Conservation (phyloP, 1,140 invertebrate species). For the Micrasema longulum region DNA sequence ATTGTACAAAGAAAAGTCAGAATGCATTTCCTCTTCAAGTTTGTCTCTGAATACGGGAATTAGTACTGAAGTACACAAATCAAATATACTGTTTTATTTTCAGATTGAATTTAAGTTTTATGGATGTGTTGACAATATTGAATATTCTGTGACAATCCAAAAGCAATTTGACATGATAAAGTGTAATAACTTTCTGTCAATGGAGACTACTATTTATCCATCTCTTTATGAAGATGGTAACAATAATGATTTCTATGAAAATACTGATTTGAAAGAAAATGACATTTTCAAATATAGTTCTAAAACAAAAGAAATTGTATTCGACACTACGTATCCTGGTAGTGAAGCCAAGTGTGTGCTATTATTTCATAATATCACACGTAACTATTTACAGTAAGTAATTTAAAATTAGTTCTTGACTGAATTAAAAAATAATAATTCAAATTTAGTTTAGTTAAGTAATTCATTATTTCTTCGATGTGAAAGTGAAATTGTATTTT, state of each 20-base stretch:
- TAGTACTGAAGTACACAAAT: no score
- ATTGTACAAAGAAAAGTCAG: no score
- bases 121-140: conserved; percentile 10
- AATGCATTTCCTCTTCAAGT: no score
- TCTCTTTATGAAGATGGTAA: conserved; percentile 1
- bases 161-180: conserved; percentile 17
- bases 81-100: not conserved
- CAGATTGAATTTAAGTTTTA: conserved; percentile 27
- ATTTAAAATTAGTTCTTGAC: no score
- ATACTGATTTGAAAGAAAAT: not conserved
- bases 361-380: conserved; percentile 20
- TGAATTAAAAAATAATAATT: no score
- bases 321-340: conserved; percentile 23
- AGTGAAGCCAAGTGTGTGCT: conserved; percentile 22
- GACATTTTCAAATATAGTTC: not conserved
- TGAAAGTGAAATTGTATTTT: no score
- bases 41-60: no score
- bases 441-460: no score
- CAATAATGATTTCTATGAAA: not conserved
- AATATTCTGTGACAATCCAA: conserved; percentile 24
- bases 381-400: conserved; percentile 36
- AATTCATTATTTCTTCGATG: no score
- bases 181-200: not conserved
- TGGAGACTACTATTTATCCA: conserved; percentile 12
- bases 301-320: conserved; percentile 10